Base-by-base conservation (phyloP, 2,113 vertebrate genomes). In the Mastomys natalensis region DNA sequence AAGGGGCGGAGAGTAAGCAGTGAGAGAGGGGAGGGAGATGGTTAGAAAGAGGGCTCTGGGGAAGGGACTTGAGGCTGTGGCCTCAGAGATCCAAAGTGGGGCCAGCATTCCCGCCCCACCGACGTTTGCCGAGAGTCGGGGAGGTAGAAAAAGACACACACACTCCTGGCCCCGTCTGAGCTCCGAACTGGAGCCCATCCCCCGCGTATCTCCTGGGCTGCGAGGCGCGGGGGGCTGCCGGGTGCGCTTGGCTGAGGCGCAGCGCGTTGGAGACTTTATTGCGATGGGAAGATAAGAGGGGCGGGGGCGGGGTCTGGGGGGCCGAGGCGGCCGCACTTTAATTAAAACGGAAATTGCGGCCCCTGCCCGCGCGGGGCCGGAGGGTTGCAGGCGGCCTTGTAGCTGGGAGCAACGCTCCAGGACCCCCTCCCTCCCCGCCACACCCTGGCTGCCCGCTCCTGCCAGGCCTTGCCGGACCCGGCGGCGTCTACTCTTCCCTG, bases 91-190 rank as follows among this genome's bases (percentile, higher is more conserved):
- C 93, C 43, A 6, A 81, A 51, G 91, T 87, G 62, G 89, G 84
- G 64, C 93, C 12, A 64, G 53, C 72, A 5, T 89, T 84, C 74
- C 68, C 26, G 43, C 90, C 95, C 68, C 29, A 1, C 3, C 97
- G 96, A 96, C 99, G 99, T 99, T 99, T 99, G 99, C 99, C 93
- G 99, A 99, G 99, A 99, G 98, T 99, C 99, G 99, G 99, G 99
- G 98, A 99, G 99, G 99, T 99, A 98, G 99, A 99, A 99, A 99
- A 99, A 64, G 26, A 68, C 12, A 68, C 66, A 68, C 66, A 40
- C 89, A 93, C 96, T 95, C 92, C 68, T 11, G 70, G 90, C 82
- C 89, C 70, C 81, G 29, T 37, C 45, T 34, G 80, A 45, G 94
- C n/a, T 5, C 45, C 5, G 45, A 70, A 70, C 87, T 53, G 7